Evolutionary conservation across 2,113 vertebrate species (phyloP), one percentile per base, ranked within the genome.

Genomic region (Stomatorhinus ivindoensis): DNA sequence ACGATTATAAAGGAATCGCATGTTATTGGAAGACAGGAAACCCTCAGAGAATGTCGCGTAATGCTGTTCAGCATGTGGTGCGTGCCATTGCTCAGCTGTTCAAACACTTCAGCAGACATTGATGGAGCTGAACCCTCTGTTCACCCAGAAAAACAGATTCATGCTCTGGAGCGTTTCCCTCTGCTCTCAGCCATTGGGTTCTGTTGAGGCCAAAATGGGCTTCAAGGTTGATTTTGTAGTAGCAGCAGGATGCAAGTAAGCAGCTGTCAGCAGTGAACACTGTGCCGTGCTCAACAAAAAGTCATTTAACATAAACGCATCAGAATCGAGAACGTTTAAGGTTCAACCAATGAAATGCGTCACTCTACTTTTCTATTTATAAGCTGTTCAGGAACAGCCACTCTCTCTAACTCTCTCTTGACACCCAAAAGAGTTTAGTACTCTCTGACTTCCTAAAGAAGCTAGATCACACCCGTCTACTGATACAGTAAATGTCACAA

Each of bases 101-200:
- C 31, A 80, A 80, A 80, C 73, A 80, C 73, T 35, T 80, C 13
- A 80, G 35, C 73, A 80, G 73, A 80, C 73, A 80, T 19, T 42
- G 73, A 80, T 42, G 73, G 73, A 80, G 13, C 73, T 80, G 73
- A 80, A 80, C 73, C 73, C 35, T 80, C 73, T 80, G 73, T 80
- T 80, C 73, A 80, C 35, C 73, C 73, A 35, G 11, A 80, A 35
- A 80, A 42, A 80, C 73, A 80, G 73, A 80, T 42, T 35, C 73
- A 80, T 80, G 73, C 31, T 80, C 73, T 76, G 73, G 73, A 76
- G 31, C 31, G 1, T 80, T 17, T 19, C 19, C 4, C 35, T 42
- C 31, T 42, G 19, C 73, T 42, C 73, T 80, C 73, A 80, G 73
- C 73, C 73, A 19, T 19, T 42, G 73, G 13, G 31, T 17, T 76